Conservation (phyloP, 1,140 invertebrate genomes). For the Bombus sibiricus region DNA sequence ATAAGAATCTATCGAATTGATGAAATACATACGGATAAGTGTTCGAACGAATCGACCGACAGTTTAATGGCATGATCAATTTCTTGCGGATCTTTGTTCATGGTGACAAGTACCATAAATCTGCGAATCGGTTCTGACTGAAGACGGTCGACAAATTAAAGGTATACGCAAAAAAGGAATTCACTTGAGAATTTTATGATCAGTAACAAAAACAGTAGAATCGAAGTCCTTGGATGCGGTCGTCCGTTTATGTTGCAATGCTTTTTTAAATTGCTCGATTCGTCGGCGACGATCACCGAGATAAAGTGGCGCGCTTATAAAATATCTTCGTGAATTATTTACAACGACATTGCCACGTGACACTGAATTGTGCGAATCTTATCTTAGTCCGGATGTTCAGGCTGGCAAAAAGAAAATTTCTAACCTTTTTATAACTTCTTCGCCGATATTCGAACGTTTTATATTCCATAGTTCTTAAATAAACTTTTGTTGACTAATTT, state of each 20-base stretch:
- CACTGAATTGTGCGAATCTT: constrained; percentile 10
- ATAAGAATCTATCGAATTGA: background rate
- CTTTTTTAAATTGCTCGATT: constrained; percentile 15
- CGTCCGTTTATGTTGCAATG: constrained; percentile 4
- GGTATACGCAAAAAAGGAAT: background rate
- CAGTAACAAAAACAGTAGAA: constrained; percentile 1
- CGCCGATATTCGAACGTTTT: background rate
- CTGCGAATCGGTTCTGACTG: background rate
- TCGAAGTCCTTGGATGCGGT: constrained; percentile 5
- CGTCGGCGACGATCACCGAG: constrained; percentile 15
- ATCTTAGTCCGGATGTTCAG: background rate
- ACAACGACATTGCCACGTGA: background rate
- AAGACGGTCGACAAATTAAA: background rate
- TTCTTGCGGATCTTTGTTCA: background rate
- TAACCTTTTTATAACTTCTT: too few relatives aligned
- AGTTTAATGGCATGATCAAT: background rate
- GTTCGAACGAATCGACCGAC: background rate
- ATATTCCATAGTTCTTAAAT: background rate
- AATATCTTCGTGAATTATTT: constrained; percentile 36
- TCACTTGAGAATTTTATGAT: background rate
- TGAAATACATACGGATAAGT: background rate
- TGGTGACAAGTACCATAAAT: background rate
- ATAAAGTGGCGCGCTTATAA: constrained; percentile 25
- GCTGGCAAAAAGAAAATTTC: too few relatives aligned
- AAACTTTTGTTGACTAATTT: background rate